Conservation (phyloP, 2,888 invertebrate species). For the Atherix ibis region DNA sequence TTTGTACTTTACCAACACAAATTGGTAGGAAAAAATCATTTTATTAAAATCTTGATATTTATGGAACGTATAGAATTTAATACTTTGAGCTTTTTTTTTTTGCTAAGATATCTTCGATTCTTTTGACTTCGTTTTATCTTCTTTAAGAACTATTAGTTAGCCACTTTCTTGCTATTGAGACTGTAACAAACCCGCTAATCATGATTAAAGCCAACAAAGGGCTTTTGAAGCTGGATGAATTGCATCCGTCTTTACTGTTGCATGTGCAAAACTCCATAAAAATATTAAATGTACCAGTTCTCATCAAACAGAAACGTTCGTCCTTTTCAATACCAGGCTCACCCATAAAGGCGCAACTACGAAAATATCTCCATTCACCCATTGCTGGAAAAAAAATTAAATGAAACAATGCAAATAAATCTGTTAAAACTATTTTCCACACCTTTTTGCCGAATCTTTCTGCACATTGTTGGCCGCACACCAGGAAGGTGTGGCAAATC, state of each 20-base stretch:
- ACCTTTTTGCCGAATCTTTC: conserved; percentile 86
- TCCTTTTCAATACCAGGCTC: conserved; percentile 82
- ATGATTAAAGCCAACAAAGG: no score
- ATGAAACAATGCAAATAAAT: conserved; percentile 5
- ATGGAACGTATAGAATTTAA: no score
- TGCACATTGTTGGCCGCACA: conserved; percentile 66
- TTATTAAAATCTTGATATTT: no score
- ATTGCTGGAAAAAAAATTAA: conserved; percentile 41
- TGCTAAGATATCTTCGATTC: no score
- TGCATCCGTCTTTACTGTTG: conserved; percentile 84
- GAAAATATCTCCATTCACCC: conserved; percentile 76
- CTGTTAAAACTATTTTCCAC: neutral
- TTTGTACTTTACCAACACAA: no score
- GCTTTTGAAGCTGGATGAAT: conserved; percentile 44
- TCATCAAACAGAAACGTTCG: conserved; percentile 78
- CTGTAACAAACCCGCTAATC: no score
- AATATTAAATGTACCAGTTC: conserved; percentile 83
- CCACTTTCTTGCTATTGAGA: no score
- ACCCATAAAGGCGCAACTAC: conserved; percentile 79
- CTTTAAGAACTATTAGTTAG: no score
- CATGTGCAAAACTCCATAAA: conserved; percentile 90
- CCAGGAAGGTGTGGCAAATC: conserved; percentile 50
- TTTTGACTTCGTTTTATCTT: no score
- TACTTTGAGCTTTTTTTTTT: no score
- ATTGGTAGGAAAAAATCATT: no score